These are phyloP conservation scores for Acanthurus leucopareius DNA, from an alignment of 2,797 vertebrate genomes.

Conservation along the genomic window DNA sequence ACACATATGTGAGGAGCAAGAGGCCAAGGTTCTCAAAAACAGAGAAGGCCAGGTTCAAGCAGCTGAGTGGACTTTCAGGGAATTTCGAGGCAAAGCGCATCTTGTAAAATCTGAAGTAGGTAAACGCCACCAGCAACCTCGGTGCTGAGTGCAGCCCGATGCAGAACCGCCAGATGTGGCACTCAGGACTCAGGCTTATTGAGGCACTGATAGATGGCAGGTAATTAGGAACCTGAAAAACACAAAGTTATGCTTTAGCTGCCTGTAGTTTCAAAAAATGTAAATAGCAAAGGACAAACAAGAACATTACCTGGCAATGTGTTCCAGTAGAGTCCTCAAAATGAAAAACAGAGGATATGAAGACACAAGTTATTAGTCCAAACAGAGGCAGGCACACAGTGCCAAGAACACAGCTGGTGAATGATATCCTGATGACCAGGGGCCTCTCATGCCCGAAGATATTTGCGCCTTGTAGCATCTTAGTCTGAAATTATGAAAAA, in stretches of 20 bases:
- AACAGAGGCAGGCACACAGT: slow-evolving; percentile 91
- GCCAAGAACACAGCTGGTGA: slow-evolving; percentile 85
- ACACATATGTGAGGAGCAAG: slow-evolving; percentile 91
- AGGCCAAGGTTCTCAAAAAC: slow-evolving; percentile 89
- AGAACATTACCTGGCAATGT: slow-evolving; percentile 88
- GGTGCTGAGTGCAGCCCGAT: slow-evolving; percentile 92
- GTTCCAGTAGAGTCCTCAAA: slow-evolving; percentile 91
- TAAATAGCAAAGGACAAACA: background rate
- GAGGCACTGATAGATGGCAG: slow-evolving; percentile 94
- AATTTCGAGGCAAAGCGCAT: slow-evolving; percentile 80
- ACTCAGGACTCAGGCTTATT: slow-evolving; percentile 91
- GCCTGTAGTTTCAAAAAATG: background rate
- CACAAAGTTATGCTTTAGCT: background rate
- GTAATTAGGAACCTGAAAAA: slow-evolving; percentile 91
- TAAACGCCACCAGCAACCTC: slow-evolving; percentile 88
- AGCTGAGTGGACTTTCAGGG: slow-evolving; percentile 82
- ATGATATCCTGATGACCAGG: slow-evolving; percentile 88
- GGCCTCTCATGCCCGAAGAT: slow-evolving; percentile 87
- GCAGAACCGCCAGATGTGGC: slow-evolving; percentile 93
- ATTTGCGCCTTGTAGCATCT: slow-evolving; percentile 87
- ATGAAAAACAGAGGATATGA: slow-evolving; percentile 91
- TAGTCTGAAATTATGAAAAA: slow-evolving; percentile 52
- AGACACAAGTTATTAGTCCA: slow-evolving; percentile 90
- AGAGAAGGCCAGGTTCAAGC: slow-evolving; percentile 86
- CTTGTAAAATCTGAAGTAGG: slow-evolving; percentile 91